Evolutionary conservation across 2,113 vertebrate genomes (phyloP).

Genomic region (Rhizomys pruinosus): DNA sequence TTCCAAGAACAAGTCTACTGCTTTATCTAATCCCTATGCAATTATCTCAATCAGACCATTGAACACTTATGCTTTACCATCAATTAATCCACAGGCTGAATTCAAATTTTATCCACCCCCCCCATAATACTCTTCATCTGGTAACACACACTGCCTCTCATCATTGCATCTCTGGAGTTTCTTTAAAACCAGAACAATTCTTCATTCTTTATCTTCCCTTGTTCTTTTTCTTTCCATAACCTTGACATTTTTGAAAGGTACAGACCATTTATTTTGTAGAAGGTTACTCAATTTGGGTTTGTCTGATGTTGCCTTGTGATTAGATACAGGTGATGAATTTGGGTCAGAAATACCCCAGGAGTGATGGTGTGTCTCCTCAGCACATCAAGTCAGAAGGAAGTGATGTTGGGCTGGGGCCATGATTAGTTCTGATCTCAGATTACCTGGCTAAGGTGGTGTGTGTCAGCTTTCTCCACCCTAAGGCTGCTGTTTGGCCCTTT

Average conservation of each 20-base stretch:
- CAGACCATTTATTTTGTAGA: constrained; percentile 73
- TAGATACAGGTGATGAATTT: constrained; percentile 75
- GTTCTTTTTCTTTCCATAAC: constrained; percentile 69
- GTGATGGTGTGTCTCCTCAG: not conserved
- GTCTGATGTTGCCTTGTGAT: constrained; percentile 71
- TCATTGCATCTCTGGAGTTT: not conserved
- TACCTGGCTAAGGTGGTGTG: not conserved
- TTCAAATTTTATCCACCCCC: not conserved
- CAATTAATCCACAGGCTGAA: not conserved
- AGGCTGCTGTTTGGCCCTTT: not conserved
- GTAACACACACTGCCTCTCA: not conserved
- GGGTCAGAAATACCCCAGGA: constrained; percentile 53
- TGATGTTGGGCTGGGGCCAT: not conserved
- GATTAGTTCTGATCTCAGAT: constrained; percentile 42
- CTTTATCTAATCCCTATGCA: not conserved
- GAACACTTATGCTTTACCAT: not conserved
- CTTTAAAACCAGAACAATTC: constrained; percentile 56
- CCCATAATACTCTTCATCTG: not conserved
- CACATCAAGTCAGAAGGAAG: not conserved
- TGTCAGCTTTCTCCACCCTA: not conserved
- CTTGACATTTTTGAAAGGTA: constrained; percentile 76
- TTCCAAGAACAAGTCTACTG: not conserved
- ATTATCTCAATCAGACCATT: constrained; percentile 43
- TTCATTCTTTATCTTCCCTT: constrained; percentile 65
- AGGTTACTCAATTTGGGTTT: constrained; percentile 72